Conservation (phyloP, 2,888 invertebrate genomes). For the Ephialtes manifestator region DNA sequence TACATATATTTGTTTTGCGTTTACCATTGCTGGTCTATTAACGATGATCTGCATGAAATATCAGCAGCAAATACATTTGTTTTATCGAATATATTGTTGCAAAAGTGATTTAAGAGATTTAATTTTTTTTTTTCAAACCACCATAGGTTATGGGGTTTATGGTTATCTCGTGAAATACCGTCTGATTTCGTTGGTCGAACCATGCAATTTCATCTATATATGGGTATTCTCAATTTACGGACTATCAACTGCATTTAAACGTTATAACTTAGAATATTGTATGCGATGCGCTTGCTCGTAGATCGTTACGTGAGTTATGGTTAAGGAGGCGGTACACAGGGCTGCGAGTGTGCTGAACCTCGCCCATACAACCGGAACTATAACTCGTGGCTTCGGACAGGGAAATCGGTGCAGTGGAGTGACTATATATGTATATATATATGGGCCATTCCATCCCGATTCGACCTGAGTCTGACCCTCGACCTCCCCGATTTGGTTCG, state of each 20-base stretch:
- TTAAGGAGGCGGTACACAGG: neutral
- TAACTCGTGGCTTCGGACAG: slow-evolving; percentile 55
- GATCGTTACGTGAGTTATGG: slow-evolving; percentile 64
- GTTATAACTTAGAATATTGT: slow-evolving; percentile 66
- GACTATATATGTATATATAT: slow-evolving; percentile 8
- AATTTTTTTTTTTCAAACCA: neutral
- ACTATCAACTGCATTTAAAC: slow-evolving; percentile 65
- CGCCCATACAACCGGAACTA: slow-evolving; percentile 50
- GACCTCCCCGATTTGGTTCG: too few relatives aligned
- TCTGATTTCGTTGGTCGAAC: neutral
- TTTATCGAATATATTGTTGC: neutral
- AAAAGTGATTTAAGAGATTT: neutral
- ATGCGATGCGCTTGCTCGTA: slow-evolving; percentile 35
- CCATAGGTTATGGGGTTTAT: neutral
- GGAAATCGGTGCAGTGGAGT: slow-evolving; percentile 50
- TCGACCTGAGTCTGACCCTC: too few relatives aligned
- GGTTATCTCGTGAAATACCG: neutral
- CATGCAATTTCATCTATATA: neutral
- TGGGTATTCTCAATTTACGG: slow-evolving; percentile 52
- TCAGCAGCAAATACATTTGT: neutral
- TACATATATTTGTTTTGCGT: slow-evolving; percentile 14
- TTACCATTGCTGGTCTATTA: neutral
- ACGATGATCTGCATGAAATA: neutral
- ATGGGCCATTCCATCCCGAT: too few relatives aligned
- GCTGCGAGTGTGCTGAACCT: slow-evolving; percentile 1